Evolutionary conservation across 2,797 vertebrate species (phyloP), one percentile per base, ranked within the genome.

Genomic region (Eurystomus glaucurus): DNA sequence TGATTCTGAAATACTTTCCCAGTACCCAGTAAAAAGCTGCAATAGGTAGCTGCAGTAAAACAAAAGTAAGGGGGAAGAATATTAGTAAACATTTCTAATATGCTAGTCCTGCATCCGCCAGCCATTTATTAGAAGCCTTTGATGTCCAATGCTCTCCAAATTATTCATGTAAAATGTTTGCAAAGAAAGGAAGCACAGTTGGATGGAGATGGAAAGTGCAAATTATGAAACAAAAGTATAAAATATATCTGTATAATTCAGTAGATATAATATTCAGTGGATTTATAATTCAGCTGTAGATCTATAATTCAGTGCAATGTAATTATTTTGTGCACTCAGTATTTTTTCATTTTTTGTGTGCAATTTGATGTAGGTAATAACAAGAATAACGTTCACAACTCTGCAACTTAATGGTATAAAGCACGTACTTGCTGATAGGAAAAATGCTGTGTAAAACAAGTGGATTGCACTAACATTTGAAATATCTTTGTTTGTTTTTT

Each of bases 391-490:
- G 16, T 52, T 88, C 64, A 46, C 77, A 92, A 54, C 45, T 94
- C 72, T 85, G 43, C 43, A 79, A 51, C 31, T 58, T 91, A 50
- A 58, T 39, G n/a, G 61, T 50, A 28, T 89, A 91, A 96, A 87
- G 29, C 71, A 4, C 0, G 6, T 90, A 80, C 54, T 81, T 88
- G 50, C 69, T 54, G 68, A 85, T 85, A 61, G 41, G 69, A 80
- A 84, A 91, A 88, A 88, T 54, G 61, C 25, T 0, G 0, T 70
- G 62, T 93, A 80, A 93, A 85, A 82, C 58, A 85, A 85, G 78
- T 82, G 54, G 62, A 78, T 95, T 93, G 82, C 46, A 19, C 25
- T 58, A 78, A 75, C 65, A 66, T 81, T 96, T 86, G 41, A 93
- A 85, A 66, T 93, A 5, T 71, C 77, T 79, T 78, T 16, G 46